Base-by-base conservation (phyloP, 2,797 vertebrate genomes). In the Rhinophrynus dorsalis region DNA sequence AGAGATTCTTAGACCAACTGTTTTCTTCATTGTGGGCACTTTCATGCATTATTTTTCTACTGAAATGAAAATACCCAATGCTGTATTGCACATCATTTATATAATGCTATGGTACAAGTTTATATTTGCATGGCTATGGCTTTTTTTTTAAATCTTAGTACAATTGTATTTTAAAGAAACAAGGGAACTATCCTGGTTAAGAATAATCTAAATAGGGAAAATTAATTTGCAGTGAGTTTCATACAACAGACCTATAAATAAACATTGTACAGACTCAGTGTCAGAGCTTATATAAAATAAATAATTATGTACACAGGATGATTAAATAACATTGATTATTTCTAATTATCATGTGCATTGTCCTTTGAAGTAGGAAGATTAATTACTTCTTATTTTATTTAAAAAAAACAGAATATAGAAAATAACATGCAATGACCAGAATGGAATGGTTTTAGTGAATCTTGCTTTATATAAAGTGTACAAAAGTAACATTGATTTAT, bases 101-200 rank as follows among this genome's bases (percentile, higher is more conserved):
- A n/a, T n/a, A n/a, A n/a, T n/a, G n/a, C n/a, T n/a, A n/a, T n/a
- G n/a, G n/a, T n/a, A n/a, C n/a, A n/a, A n/a, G n/a, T n/a, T n/a
- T n/a, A n/a, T n/a, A n/a, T n/a, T n/a, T n/a, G n/a, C n/a, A n/a
- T n/a, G n/a, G n/a, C n/a, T n/a, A n/a, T n/a, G n/a, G n/a, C n/a
- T n/a, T n/a, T n/a, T n/a, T n/a, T n/a, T n/a, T n/a, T n/a, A n/a
- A n/a, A n/a, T n/a, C n/a, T n/a, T n/a, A n/a, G n/a, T n/a, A n/a
- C n/a, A n/a, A 51, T 51, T 5, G 24, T 79, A 75, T 81, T 80
- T 82, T 83, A 74, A 58, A 50, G n/a, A 76, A 75, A 80, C 77
- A 85, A 82, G 83, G 78, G 77, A 69, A 83, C 52, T 48, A 44
- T 42, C 59, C 20, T 21, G 37, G 6, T 61, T 61, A 35, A 26